These are phyloP conservation scores for Platysteira castanea DNA, from an alignment of 2,113 vertebrate species.

Conservation along the genomic window DNA sequence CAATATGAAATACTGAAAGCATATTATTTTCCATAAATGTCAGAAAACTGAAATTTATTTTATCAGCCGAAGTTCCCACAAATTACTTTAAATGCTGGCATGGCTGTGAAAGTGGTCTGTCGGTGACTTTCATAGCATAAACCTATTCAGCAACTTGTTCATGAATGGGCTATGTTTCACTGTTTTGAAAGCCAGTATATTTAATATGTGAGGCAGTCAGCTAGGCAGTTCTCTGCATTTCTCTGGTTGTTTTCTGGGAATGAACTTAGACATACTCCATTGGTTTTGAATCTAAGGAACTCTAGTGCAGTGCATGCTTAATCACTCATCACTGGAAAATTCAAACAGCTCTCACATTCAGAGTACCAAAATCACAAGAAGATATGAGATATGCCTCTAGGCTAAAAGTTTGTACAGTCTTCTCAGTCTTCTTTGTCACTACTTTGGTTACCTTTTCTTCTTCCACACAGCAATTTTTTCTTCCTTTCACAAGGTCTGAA, in stretches of 20 bases:
- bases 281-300: not conserved
- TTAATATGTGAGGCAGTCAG: not conserved
- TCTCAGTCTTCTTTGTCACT: not conserved
- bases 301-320: not conserved
- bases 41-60: not conserved
- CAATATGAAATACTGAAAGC: not conserved
- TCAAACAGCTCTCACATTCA: not conserved
- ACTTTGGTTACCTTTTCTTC: not conserved
- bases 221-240: not conserved
- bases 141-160: not conserved
- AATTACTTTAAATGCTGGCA: not conserved
- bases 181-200: not conserved
- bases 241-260: not conserved
- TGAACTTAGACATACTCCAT: not conserved
- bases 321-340: not conserved
- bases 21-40: not conserved
- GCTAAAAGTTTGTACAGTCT: not conserved
- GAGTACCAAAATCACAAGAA: not conserved
- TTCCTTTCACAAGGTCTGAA: not conserved
- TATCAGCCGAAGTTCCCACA: not conserved
- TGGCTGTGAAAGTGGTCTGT: not conserved
- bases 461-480: not conserved
- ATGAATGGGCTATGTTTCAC: not conserved
- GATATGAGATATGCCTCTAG: not conserved
- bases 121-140: not conserved